These are phyloP conservation scores for Scomber japonicus DNA, from an alignment of 2,113 vertebrate species.

Conservation along the genomic window DNA sequence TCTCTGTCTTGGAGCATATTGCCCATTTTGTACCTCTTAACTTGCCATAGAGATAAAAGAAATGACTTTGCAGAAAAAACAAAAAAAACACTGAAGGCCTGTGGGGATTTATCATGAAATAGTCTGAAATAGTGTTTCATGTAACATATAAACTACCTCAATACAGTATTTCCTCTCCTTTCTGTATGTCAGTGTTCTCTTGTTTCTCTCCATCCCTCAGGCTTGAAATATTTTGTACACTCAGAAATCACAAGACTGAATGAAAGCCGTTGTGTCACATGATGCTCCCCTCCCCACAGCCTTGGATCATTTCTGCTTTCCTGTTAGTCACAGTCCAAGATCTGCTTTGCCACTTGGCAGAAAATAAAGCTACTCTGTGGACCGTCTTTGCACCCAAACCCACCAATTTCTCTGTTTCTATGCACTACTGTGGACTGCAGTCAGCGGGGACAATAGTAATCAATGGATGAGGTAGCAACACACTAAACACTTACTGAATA, in stretches of 20 bases:
- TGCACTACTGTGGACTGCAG: slow-evolving; percentile 13
- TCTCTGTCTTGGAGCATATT: neutral
- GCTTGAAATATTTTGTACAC: slow-evolving; percentile 60
- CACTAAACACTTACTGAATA: slow-evolving; percentile 2
- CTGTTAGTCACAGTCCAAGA: slow-evolving; percentile 23
- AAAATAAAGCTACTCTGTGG: slow-evolving; percentile 3
- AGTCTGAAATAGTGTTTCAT: neutral
- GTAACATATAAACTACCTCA: neutral
- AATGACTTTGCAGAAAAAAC: neutral
- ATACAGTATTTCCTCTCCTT: neutral
- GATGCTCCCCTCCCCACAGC: slow-evolving; percentile 50
- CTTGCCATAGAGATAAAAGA: neutral
- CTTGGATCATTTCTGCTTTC: slow-evolving; percentile 53
- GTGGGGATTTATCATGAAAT: slow-evolving; percentile 3
- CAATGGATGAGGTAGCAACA: slow-evolving; percentile 6
- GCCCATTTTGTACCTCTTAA: neutral
- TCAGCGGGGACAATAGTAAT: slow-evolving; percentile 24
- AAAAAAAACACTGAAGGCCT: neutral
- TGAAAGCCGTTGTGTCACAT: slow-evolving; percentile 77
- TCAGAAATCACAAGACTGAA: slow-evolving; percentile 81
- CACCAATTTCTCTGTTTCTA: neutral
- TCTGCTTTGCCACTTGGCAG: slow-evolving; percentile 33
- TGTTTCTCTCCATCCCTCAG: slow-evolving; percentile 28
- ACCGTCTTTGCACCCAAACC: neutral
- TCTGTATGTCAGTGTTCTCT: slow-evolving; percentile 8